Percentiles rank a stretch among this genome's conserved stretches.
These are phyloP conservation scores for Sporophila hypoxantha DNA, from an alignment of 2,113 vertebrate species.

Conservation along the genomic window DNA sequence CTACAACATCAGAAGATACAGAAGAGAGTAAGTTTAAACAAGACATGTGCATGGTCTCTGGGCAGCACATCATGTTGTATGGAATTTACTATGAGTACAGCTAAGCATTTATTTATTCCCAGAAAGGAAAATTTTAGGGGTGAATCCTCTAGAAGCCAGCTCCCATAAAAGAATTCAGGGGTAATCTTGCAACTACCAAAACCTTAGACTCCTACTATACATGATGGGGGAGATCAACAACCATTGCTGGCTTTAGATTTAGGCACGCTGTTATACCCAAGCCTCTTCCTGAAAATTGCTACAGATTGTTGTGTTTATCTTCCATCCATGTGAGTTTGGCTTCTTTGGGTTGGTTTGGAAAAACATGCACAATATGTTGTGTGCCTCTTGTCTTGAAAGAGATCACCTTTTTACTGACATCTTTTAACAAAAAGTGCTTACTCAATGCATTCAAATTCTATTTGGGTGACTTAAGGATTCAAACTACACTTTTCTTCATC, in stretches of 20 bases:
- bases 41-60: background rate
- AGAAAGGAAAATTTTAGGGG: background rate
- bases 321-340: background rate
- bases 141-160: background rate
- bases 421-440: background rate
- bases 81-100: background rate
- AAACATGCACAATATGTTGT: background rate
- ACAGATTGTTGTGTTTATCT: background rate
- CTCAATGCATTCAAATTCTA: background rate
- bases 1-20: background rate
- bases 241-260: background rate
- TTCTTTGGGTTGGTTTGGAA: background rate
- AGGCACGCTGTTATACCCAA: background rate
- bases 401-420: background rate
- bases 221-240: background rate
- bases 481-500: background rate
- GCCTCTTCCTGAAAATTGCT: background rate
- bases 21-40: background rate
- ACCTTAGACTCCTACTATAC: background rate
- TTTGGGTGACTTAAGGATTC: background rate
- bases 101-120: background rate
- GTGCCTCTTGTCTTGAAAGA: background rate
- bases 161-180: background rate
- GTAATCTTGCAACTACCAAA: background rate
- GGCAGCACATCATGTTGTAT: background rate